These are phyloP conservation scores for Muschampia plurimacula DNA, from an alignment of 2,888 invertebrate species.

Conservation along the genomic window DNA sequence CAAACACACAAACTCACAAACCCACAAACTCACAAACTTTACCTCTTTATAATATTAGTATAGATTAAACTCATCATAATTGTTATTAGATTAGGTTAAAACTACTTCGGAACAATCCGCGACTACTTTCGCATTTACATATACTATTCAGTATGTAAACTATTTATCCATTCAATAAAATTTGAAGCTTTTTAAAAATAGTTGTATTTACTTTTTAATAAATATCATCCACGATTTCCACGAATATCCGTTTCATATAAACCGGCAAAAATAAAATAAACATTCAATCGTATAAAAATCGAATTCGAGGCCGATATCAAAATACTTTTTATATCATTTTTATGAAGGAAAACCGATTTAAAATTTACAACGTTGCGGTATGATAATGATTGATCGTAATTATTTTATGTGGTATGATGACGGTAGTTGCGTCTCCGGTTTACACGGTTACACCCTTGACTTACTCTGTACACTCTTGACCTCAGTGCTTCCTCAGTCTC, in stretches of 20 bases:
- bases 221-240: neutral
- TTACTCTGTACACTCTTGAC: constrained; percentile 26
- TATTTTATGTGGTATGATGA: neutral
- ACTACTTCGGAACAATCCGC: too few species aligned
- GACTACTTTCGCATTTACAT: too few species aligned
- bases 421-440: constrained; percentile 1
- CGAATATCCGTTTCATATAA: neutral
- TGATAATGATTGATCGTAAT: neutral
- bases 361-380: neutral
- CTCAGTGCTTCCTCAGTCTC: constrained; percentile 12
- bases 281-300: neutral
- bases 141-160: too few species aligned
- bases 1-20: too few species aligned
- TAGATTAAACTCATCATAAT: too few species aligned
- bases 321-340: neutral
- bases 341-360: neutral
- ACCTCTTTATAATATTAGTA: too few species aligned
- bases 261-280: neutral
- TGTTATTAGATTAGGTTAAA: too few species aligned
- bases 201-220: neutral
- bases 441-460: constrained; percentile 21
- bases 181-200: neutral
- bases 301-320: neutral
- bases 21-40: too few species aligned
- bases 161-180: too few species aligned